A percentile compares a stretch with the other conserved stretches of the same genome.
These are phyloP conservation scores for Yponomeuta malinellus DNA, from an alignment of 2,888 invertebrate genomes.

Conservation along the genomic window DNA sequence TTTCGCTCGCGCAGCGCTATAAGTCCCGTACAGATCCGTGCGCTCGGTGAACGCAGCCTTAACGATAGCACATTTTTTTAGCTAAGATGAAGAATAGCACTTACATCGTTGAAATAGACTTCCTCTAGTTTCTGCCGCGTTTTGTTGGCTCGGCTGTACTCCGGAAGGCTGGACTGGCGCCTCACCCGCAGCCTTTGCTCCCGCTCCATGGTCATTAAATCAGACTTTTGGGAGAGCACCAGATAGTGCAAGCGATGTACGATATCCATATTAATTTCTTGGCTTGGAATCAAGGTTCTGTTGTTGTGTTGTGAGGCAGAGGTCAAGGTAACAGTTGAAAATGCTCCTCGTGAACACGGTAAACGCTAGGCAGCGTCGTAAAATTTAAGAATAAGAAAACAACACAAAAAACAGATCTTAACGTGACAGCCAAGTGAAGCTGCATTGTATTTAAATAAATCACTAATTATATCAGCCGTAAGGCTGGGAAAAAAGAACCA, in stretches of 20 bases:
- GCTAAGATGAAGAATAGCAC: slow-evolving; percentile 26
- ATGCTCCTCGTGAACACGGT: not conserved
- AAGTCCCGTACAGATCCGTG: no score
- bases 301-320: slow-evolving; percentile 18
- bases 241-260: slow-evolving; percentile 69
- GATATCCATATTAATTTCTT: slow-evolving; percentile 51
- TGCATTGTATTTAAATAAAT: no score
- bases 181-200: slow-evolving; percentile 66
- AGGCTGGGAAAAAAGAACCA: no score
- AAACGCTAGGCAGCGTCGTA: no score
- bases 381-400: no score
- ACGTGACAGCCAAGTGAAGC: no score
- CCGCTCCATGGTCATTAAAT: slow-evolving; percentile 69
- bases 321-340: not conserved
- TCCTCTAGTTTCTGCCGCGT: slow-evolving; percentile 60
- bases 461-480: no score
- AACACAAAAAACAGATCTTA: no score
- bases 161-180: slow-evolving; percentile 68
- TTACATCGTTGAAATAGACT: slow-evolving; percentile 67
- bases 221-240: slow-evolving; percentile 69
- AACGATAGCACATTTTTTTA: no score
- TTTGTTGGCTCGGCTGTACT: slow-evolving; percentile 61
- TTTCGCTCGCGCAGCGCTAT: no score
- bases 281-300: not conserved
- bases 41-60: no score